Base-by-base conservation (phyloP, 2,113 vertebrate genomes). In the Gnathonemus echidnorhynchus region DNA sequence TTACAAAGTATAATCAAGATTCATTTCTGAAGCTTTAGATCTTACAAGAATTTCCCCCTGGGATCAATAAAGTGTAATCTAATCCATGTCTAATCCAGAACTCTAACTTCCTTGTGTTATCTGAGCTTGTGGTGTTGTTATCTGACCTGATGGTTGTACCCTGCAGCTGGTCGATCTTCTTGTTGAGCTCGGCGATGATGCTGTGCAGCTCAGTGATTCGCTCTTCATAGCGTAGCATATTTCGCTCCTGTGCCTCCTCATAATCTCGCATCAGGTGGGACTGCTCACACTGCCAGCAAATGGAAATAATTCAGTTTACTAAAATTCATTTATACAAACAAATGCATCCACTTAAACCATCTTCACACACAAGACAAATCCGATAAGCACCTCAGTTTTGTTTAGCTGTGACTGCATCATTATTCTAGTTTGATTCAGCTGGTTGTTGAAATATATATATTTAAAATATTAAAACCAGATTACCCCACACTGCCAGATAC, bases 121-220 rank as follows among this genome's bases (percentile, higher is more conserved):
- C 2, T 17, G 15, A 77, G 35, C 80, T 45, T 6, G 80, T 10
- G 8, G 13, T 45, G n/a, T 35, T 21, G 8, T 27, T 53, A 58
- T 6, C 42, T 35, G 45, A 93, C 97, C 97, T 97, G 95, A 97
- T 97, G 88, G 96, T 95, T 92, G 95, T 91, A 88, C 96, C 96
- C 89, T 98, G 97, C 1, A 98, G 94, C 5, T 95, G 95, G 90
- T 97, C 95, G 42, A 97, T 97, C 94, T 97, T 98, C 94, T 97
- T 97, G 91, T 97, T 98, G 92, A 98, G 95, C 85, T 98, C 97
- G 0, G 97, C 96, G 21, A 98, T 97, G 94, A 98, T 94, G 90
- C 97, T 97, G 95, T 97, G 97, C 2, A 98, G 95, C 83, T 98
- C 97, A 0, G 97, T 97, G 94, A 97, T 97, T 86, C 97, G 94